A percentile compares a stretch with the other conserved stretches of the same genome.
phyloP scores from a whole-genome alignment of 2,797 vertebrate genomes.

The Epinephelus malabaricus region DNA sequence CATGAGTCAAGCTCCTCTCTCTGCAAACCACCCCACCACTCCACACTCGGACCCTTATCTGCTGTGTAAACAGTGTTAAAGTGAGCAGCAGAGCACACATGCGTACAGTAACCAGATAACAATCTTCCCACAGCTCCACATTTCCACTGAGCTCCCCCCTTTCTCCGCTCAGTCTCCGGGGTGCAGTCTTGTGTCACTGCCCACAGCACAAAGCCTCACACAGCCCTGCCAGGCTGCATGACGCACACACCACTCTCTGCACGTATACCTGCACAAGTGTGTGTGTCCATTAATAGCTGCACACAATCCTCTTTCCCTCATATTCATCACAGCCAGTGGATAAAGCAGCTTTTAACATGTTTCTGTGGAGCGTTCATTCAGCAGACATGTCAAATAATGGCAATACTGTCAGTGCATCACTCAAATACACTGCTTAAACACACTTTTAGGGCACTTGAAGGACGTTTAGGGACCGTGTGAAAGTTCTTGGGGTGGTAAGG shows the following conservation, averaged over 20 bases:
- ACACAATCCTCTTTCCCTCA: slow-evolving; percentile 35
- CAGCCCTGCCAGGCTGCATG: slow-evolving; percentile 51
- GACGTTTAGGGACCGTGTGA: background rate
- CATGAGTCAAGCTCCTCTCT: background rate
- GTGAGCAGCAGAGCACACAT: slow-evolving; percentile 9
- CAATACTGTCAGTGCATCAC: background rate
- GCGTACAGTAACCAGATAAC: slow-evolving; percentile 36
- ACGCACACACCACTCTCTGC: slow-evolving; percentile 35
- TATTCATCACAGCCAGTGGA: slow-evolving; percentile 18
- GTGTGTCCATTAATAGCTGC: slow-evolving; percentile 32
- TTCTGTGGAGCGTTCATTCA: background rate
- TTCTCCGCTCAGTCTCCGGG: slow-evolving; percentile 14
- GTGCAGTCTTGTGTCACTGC: slow-evolving; percentile 35
- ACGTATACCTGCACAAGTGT: slow-evolving; percentile 21
- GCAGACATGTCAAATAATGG: background rate
- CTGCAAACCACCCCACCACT: background rate
- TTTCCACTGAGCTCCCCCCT: slow-evolving; percentile 34
- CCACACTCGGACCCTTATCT: slow-evolving; percentile 39
- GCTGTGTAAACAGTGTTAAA: slow-evolving; percentile 44
- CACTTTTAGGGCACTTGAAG: background rate
- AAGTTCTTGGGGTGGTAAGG: background rate
- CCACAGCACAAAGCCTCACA: slow-evolving; percentile 48
- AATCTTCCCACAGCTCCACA: slow-evolving; percentile 35
- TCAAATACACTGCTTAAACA: background rate
- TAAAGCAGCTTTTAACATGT: slow-evolving; percentile 28